Conservation (phyloP, 1,140 invertebrate species). For the Pseudomyrmex dendroicus region DNA sequence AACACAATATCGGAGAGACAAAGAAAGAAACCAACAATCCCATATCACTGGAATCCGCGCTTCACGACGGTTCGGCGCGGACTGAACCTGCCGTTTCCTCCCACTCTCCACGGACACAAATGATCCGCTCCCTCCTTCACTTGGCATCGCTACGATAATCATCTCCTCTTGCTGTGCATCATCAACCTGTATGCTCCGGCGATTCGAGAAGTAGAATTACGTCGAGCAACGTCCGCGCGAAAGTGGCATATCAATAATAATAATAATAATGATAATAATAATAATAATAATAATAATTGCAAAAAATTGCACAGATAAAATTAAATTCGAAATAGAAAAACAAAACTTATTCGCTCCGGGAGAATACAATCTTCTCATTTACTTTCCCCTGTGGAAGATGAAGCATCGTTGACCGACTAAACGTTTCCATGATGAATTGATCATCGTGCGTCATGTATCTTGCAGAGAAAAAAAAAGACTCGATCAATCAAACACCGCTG, state of each 20-base stretch:
- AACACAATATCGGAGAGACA: background rate
- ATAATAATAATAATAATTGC: too few species aligned
- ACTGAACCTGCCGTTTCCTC: slow-evolving; percentile 38
- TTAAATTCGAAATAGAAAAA: too few species aligned
- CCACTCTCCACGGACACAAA: slow-evolving; percentile 8
- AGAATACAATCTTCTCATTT: too few species aligned
- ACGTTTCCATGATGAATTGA: too few species aligned
- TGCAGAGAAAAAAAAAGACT: too few species aligned
- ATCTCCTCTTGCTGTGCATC: slow-evolving; percentile 28
- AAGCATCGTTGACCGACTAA: too few species aligned
- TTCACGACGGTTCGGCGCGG: slow-evolving; percentile 14
- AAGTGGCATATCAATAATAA: slow-evolving; percentile 4
- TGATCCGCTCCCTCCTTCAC: slow-evolving; percentile 18
- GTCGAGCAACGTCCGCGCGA: slow-evolving; percentile 12
- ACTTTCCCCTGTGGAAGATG: too few species aligned
- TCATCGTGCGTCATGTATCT: too few species aligned
- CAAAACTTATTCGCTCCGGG: too few species aligned
- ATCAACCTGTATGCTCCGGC: slow-evolving; percentile 44
- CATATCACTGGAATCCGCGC: slow-evolving; percentile 34
- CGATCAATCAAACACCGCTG: too few species aligned
- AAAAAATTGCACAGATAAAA: too few species aligned
- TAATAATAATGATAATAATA: slow-evolving; percentile 25
- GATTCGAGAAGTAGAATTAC: slow-evolving; percentile 2
- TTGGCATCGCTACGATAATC: slow-evolving; percentile 41
- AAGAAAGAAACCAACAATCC: background rate